Conservation (phyloP, 2,113 vertebrate species). For the Cathartes aura region DNA sequence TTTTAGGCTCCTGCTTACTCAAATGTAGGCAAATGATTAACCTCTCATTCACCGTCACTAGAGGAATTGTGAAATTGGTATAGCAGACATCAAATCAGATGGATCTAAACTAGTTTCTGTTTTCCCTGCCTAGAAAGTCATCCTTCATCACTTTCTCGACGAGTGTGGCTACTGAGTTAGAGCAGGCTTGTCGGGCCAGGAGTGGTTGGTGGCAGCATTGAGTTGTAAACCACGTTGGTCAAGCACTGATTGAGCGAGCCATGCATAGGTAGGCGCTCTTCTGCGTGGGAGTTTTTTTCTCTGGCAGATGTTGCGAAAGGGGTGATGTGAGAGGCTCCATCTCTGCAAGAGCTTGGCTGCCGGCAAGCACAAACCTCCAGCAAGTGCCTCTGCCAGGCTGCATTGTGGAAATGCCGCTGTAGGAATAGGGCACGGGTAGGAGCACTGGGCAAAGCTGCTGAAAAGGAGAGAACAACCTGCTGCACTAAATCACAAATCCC, state of each 20-base stretch:
- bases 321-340: not conserved
- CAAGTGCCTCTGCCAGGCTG: not conserved
- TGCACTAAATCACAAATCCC: not conserved
- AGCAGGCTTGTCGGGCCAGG: not conserved
- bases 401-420: not conserved
- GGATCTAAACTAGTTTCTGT: not conserved
- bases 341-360: not conserved
- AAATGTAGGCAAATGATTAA: not conserved
- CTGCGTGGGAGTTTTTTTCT: not conserved
- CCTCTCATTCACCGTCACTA: not conserved
- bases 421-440: not conserved
- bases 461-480: not conserved
- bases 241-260: not conserved
- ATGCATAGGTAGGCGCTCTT: not conserved
- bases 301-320: not conserved
- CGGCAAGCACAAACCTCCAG: not conserved
- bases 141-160: not conserved
- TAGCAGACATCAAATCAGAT: not conserved
- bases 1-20: conserved; percentile 46
- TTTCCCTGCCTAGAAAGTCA: not conserved
- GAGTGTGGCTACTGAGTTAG: not conserved
- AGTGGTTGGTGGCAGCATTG: not conserved
- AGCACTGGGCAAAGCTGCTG: not conserved
- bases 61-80: not conserved
- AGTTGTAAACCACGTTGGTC: not conserved